These are phyloP conservation scores for Brachionus manjavacas DNA, from an alignment of 1,140 invertebrate genomes.

Conservation along the genomic window DNA sequence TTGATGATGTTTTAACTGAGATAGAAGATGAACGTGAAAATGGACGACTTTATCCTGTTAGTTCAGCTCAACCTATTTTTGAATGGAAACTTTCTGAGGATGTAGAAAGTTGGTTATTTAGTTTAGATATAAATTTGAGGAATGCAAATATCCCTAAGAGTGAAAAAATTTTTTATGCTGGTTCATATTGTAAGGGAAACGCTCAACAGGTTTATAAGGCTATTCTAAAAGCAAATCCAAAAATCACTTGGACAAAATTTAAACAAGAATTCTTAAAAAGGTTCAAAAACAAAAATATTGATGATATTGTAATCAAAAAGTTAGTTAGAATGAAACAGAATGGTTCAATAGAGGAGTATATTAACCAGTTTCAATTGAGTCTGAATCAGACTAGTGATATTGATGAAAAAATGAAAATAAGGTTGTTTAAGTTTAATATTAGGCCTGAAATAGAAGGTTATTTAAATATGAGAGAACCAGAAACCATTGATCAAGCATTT, in stretches of 20 bases:
- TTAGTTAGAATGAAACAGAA: not conserved
- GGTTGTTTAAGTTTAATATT: constrained; percentile 32
- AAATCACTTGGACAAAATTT: not conserved
- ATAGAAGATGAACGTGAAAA: not conserved
- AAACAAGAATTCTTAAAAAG: not conserved
- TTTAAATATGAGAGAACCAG: constrained; percentile 18
- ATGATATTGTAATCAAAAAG: constrained; percentile 14
- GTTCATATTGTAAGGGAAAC: not conserved
- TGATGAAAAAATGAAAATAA: too few species aligned
- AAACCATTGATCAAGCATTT: not conserved
- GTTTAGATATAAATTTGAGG: not conserved
- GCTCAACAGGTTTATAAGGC: constrained; percentile 1
- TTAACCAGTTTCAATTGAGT: constrained; percentile 6
- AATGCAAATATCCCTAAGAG: not conserved
- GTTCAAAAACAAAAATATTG: constrained; percentile 4
- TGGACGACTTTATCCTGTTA: not conserved
- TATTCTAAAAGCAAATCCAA: not conserved
- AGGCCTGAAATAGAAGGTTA: not conserved
- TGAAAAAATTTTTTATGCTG: constrained; percentile 26
- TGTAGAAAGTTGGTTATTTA: constrained; percentile 1
- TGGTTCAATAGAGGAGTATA: not conserved
- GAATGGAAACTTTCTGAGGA: not conserved
- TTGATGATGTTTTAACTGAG: not conserved
- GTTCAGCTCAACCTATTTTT: constrained; percentile 10
- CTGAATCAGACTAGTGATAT: not conserved